A percentile compares a stretch with the other conserved stretches of the same genome.
Conservation (phyloP, 1,140 invertebrate species). For the Eupristina koningsbergeri region DNA sequence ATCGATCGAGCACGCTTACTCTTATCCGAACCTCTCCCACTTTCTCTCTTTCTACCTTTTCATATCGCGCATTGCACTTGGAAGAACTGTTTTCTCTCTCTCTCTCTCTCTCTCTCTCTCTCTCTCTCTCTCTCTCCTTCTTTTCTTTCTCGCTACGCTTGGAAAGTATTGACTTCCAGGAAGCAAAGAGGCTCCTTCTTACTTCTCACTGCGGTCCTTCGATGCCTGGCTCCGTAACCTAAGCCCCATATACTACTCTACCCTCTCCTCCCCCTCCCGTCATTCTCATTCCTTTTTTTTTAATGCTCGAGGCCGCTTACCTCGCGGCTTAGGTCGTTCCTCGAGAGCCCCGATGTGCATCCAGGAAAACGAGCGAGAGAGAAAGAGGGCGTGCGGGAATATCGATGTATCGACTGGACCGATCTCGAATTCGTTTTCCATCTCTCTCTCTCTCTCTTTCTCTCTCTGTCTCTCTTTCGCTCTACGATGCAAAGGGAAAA, state of each 20-base stretch:
- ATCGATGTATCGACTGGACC: slow-evolving; percentile 55
- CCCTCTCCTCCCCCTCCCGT: not conserved
- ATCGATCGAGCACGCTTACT: not conserved
- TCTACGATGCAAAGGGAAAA: not conserved
- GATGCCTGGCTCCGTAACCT: slow-evolving; percentile 15
- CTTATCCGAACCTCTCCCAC: not conserved
- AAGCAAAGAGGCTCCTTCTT: slow-evolving; percentile 17
- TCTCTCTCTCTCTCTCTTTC: no score
- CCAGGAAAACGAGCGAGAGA: slow-evolving; percentile 11
- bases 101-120: not conserved
- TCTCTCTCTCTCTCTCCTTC: not conserved
- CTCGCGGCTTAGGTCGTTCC: slow-evolving; percentile 26
- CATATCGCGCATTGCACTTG: not conserved
- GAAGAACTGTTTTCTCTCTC: not conserved
- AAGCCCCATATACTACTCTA: slow-evolving; percentile 19
- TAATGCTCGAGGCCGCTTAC: slow-evolving; percentile 13
- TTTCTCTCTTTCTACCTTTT: not conserved
- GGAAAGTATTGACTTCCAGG: slow-evolving; percentile 35
- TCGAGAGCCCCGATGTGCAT: slow-evolving; percentile 4
- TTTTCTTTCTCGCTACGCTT: not conserved
- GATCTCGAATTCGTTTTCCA: slow-evolving; percentile 34
- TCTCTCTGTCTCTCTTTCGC: not conserved
- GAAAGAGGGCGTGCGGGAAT: not conserved
- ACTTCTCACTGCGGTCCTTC: not conserved
- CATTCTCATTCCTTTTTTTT: slow-evolving; percentile 5